Percentiles rank a stretch among this genome's conserved stretches.
Conservation (phyloP, 2,888 invertebrate genomes). For the Hydrotaea diabolus region DNA sequence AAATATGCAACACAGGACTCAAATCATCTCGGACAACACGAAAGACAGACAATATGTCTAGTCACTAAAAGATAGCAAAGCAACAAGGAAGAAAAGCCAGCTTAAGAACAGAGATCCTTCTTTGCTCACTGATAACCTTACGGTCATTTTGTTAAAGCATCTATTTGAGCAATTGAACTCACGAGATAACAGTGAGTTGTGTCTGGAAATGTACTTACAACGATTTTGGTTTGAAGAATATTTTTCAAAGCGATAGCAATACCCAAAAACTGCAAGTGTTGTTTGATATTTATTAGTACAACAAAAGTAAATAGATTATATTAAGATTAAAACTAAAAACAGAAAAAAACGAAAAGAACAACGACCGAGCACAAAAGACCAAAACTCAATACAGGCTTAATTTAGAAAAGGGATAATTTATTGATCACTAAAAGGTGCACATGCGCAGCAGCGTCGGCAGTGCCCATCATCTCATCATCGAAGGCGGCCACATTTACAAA, state of each 20-base stretch:
- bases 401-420: constrained; percentile 62
- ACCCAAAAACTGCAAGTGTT: constrained; percentile 45
- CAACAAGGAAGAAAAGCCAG: too few species aligned
- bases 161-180: constrained; percentile 13
- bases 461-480: neutral
- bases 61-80: neutral
- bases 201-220: constrained; percentile 9
- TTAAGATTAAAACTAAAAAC: constrained; percentile 54
- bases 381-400: constrained; percentile 45
- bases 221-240: too few species aligned
- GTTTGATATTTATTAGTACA: constrained; percentile 56
- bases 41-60: neutral
- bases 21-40: neutral
- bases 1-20: constrained; percentile 9
- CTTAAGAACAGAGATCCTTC: neutral
- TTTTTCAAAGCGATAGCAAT: neutral
- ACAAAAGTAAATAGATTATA: constrained; percentile 64
- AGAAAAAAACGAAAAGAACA: too few species aligned
- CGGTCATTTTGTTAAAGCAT: too few species aligned
- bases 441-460: neutral
- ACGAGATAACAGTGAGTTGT: constrained; percentile 35
- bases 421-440: constrained; percentile 64
- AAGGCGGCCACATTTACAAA: constrained; percentile 64
- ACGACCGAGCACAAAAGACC: neutral
- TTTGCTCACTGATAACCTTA: neutral